Conservation (phyloP, 2,797 vertebrate species). For the Premnoplex brunnescens region DNA sequence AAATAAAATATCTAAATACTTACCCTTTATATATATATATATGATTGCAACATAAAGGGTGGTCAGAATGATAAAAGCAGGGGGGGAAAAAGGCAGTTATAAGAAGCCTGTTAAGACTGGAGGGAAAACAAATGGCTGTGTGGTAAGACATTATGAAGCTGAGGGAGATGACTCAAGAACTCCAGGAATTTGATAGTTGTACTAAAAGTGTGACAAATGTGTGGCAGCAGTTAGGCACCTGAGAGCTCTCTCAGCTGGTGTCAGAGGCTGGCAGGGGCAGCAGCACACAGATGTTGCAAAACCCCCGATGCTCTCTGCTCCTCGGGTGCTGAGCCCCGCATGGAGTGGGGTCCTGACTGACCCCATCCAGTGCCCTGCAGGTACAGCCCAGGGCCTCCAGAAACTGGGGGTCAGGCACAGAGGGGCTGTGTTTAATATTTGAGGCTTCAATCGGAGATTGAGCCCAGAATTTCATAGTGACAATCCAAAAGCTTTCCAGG, state of each 20-base stretch:
- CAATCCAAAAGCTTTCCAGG: conserved; percentile 41
- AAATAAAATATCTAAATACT: not conserved
- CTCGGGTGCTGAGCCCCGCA: not conserved
- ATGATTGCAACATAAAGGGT: conserved; percentile 4
- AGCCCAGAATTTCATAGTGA: not conserved
- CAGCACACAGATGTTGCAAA: not conserved
- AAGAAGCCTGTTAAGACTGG: not conserved
- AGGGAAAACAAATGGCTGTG: not conserved
- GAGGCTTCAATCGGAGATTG: not conserved
- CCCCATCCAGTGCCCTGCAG: not conserved
- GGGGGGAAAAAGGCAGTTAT: not conserved
- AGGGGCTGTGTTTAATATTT: not conserved
- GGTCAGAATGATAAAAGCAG: not conserved
- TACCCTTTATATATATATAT: not conserved
- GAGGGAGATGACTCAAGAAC: not conserved
- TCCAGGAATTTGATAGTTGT: not conserved
- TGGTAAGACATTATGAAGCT: not conserved
- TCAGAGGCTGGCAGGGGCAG: not conserved
- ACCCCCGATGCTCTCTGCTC: not conserved
- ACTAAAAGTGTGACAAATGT: not conserved
- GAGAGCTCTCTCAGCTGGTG: not conserved
- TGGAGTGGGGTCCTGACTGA: rapidly evolving
- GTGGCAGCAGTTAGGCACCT: not conserved
- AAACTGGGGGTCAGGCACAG: not conserved
- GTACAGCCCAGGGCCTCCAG: not conserved